Evolutionary conservation across 2,113 vertebrate genomes (phyloP).

Genomic region (Pelvicachromis taeniatus): DNA sequence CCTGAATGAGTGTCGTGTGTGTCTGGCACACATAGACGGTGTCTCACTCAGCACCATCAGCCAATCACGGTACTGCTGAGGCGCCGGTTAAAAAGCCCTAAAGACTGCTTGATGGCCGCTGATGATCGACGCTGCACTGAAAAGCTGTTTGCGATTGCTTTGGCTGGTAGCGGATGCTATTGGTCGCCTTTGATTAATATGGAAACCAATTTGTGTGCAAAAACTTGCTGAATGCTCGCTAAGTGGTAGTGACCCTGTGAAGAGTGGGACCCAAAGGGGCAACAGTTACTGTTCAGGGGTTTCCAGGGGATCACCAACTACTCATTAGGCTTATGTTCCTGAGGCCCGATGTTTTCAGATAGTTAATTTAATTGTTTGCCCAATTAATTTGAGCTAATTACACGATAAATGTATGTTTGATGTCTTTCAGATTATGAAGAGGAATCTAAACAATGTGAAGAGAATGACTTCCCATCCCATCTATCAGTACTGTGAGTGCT

Average conservation of each 20-base stretch:
- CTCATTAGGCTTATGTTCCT: not conserved
- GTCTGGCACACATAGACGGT: not conserved
- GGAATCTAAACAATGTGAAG: constrained; percentile 97
- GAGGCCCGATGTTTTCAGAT: not conserved
- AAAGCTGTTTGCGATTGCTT: not conserved
- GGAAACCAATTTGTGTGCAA: not conserved
- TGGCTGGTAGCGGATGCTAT: not conserved
- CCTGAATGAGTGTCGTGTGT: not conserved
- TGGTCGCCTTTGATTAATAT: not conserved
- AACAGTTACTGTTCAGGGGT: not conserved
- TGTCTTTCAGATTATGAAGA: constrained; percentile 89
- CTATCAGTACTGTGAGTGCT: constrained; percentile 94
- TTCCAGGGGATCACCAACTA: not conserved
- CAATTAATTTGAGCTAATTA: not conserved
- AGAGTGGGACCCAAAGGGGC: not conserved
- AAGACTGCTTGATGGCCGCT: not conserved
- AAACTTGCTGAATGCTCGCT: not conserved
- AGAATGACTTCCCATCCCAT: constrained; percentile 97
- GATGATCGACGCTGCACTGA: not conserved
- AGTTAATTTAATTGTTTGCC: not conserved
- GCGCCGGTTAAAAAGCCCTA: not conserved
- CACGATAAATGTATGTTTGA: not conserved
- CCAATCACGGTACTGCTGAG: not conserved
- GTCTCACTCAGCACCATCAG: not conserved
- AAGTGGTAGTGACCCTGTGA: not conserved